These are phyloP conservation scores for Neuroterus valhalla DNA, from an alignment of 1,140 invertebrate genomes.

Conservation along the genomic window DNA sequence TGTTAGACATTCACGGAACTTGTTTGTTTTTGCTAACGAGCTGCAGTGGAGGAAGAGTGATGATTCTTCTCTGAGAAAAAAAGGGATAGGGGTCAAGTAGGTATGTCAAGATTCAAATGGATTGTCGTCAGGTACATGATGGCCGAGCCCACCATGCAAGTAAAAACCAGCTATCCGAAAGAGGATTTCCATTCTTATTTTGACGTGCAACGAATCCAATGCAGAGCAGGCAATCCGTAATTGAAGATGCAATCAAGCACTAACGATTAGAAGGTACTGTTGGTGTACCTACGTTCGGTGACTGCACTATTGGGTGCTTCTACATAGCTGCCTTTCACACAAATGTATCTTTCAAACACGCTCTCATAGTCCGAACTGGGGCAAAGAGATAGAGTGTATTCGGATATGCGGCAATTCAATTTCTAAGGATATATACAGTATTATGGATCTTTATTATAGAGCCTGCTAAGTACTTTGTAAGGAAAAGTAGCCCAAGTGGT, in stretches of 20 bases:
- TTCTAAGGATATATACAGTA: constrained; percentile 12
- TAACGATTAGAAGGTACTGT: constrained; percentile 5
- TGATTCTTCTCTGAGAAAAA: constrained; percentile 6
- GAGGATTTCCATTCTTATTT: background rate
- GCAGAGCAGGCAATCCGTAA: constrained; percentile 9
- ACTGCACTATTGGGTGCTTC: background rate
- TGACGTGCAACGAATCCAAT: background rate
- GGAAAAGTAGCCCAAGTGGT: too few species aligned
- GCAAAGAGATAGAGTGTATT: constrained; percentile 8
- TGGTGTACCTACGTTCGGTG: background rate
- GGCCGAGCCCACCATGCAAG: background rate
- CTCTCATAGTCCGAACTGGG: background rate
- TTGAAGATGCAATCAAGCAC: constrained; percentile 14
- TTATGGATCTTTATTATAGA: too few species aligned
- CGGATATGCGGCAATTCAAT: constrained; percentile 18
- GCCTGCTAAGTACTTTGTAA: too few species aligned
- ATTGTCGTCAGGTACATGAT: background rate
- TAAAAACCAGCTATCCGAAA: background rate
- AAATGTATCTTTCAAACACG: constrained; percentile 15
- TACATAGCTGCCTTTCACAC: background rate
- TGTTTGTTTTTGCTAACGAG: background rate
- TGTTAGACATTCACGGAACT: background rate
- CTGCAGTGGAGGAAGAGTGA: background rate
- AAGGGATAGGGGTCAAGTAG: constrained; percentile 7
- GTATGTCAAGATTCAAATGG: constrained; percentile 9